Conservation (phyloP, 1,140 invertebrate genomes). For the Drosophila truncata region DNA sequence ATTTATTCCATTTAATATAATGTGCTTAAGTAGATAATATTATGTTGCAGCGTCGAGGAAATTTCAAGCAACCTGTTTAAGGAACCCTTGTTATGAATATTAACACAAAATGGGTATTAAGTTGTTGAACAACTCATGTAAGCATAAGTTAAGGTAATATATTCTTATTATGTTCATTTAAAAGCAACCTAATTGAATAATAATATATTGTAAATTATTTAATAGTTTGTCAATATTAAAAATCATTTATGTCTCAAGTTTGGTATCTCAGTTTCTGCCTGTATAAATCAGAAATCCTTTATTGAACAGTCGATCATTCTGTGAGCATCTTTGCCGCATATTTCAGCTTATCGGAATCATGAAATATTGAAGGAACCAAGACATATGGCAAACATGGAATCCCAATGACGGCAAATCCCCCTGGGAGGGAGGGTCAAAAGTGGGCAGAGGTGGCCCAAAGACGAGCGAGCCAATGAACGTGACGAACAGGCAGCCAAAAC, state of each 20-base stretch:
- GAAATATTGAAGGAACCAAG: slow-evolving; percentile 59
- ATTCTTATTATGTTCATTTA: background rate
- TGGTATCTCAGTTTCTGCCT: background rate
- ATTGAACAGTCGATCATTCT: slow-evolving; percentile 44
- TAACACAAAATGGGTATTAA: slow-evolving; percentile 7
- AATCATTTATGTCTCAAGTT: background rate
- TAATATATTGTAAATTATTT: background rate
- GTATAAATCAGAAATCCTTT: slow-evolving; percentile 10
- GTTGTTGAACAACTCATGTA: background rate
- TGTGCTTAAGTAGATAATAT: slow-evolving; percentile 19
- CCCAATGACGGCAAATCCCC: slow-evolving; percentile 48
- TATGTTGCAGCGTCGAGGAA: background rate
- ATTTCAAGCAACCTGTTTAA: slow-evolving; percentile 5
- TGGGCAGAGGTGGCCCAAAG: slow-evolving; percentile 2
- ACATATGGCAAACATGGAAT: slow-evolving; percentile 35
- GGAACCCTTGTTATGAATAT: slow-evolving; percentile 12
- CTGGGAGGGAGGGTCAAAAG: background rate
- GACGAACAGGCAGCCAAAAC: slow-evolving; percentile 68
- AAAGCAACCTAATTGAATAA: background rate
- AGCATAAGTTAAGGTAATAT: background rate
- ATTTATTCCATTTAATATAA: slow-evolving; percentile 13
- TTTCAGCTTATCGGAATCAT: slow-evolving; percentile 64
- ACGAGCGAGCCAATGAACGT: slow-evolving; percentile 75
- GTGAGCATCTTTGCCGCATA: slow-evolving; percentile 51
- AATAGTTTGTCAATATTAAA: background rate